Conservation (phyloP, 2,113 vertebrate genomes). For the Crotophaga sulcirostris region DNA sequence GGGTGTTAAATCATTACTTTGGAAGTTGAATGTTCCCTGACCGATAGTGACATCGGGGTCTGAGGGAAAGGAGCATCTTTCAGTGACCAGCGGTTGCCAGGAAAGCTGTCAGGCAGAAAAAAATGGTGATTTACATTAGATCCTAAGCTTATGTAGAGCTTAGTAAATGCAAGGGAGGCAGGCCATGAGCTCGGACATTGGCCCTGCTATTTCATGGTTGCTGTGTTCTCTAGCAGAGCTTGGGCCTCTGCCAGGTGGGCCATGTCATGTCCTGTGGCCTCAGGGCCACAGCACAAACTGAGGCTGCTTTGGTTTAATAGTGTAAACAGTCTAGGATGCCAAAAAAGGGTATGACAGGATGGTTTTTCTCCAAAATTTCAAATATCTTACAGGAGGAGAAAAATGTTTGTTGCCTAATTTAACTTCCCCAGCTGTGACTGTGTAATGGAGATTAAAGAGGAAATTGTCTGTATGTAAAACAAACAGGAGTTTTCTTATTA, state of each 20-base stretch:
- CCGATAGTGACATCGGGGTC: not conserved
- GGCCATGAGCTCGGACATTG: accelerated
- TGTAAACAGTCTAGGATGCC: not conserved
- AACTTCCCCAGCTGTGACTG: not conserved
- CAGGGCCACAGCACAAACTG: not conserved
- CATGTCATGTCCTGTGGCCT: not conserved
- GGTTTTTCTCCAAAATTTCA: not conserved
- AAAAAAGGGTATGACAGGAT: not conserved
- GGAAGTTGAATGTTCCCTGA: not conserved
- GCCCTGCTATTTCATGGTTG: not conserved
- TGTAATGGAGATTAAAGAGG: not conserved
- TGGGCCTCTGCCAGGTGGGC: not conserved
- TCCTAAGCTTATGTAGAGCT: not conserved
- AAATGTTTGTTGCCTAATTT: not conserved
- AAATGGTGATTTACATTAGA: not conserved
- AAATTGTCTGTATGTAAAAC: not conserved
- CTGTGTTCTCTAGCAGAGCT: not conserved
- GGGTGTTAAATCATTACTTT: not conserved
- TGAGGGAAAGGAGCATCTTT: not conserved
- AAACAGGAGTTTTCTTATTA: not conserved
- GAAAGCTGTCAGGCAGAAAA: not conserved
- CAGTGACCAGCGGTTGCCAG: accelerated
- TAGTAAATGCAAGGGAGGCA: not conserved
- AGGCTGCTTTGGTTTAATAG: not conserved
- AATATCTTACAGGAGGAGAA: not conserved